phyloP scores from a whole-genome alignment of 2,113 vertebrate species.

The Beaufortia kweichowensis region DNA sequence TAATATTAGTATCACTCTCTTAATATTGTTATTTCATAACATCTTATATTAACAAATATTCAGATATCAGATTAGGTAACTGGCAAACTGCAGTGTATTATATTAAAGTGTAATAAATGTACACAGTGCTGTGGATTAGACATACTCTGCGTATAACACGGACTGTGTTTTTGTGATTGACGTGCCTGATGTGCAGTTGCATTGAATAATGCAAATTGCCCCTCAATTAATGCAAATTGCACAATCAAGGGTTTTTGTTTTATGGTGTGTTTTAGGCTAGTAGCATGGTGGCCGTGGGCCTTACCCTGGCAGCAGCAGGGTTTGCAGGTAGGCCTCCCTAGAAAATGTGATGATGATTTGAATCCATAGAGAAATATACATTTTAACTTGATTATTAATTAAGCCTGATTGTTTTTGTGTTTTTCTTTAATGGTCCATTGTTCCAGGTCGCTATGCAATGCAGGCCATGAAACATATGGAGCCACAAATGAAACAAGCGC shows the following conservation, averaged over 20 bases:
- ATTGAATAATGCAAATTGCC: constrained; percentile 30
- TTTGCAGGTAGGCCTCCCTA: constrained; percentile 83
- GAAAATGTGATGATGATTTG: background rate
- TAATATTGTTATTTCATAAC: background rate
- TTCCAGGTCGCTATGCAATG: constrained; percentile 86
- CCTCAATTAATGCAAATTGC: constrained; percentile 35
- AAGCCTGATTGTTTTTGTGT: background rate
- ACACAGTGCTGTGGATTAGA: background rate
- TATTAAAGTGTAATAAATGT: background rate
- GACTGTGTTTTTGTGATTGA: background rate
- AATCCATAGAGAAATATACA: background rate
- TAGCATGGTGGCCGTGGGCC: constrained; percentile 86
- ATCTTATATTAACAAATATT: too few species aligned
- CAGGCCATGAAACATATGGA: constrained; percentile 91
- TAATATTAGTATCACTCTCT: background rate
- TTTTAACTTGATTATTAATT: background rate
- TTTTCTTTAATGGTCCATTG: constrained; percentile 11
- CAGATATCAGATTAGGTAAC: too few species aligned
- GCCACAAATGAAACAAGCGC: constrained; percentile 89
- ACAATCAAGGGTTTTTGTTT: constrained; percentile 47
- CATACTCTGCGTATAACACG: background rate
- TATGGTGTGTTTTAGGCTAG: constrained; percentile 74
- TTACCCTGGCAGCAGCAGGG: constrained; percentile 89
- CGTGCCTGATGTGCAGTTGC: background rate
- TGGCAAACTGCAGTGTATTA: background rate